These are phyloP conservation scores for Parasteatoda tepidariorum DNA, from an alignment of 1,140 invertebrate genomes.

Conservation along the genomic window DNA sequence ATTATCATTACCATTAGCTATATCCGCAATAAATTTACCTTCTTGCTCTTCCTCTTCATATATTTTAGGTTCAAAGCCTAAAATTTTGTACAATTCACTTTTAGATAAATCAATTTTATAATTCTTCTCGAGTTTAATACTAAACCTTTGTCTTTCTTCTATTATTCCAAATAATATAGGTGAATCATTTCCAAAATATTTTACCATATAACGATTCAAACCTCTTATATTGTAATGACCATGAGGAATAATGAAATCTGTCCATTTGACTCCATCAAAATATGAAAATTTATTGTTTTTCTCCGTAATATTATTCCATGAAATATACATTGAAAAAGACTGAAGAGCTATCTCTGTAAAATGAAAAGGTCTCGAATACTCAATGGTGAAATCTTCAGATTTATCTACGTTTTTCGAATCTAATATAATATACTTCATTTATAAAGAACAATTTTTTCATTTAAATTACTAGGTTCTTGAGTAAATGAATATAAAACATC, in stretches of 20 bases:
- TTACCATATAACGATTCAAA: not conserved
- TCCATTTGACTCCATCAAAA: not conserved
- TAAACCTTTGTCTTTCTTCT: constrained; percentile 2
- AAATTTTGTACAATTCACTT: constrained; percentile 4
- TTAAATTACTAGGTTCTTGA: constrained; percentile 9
- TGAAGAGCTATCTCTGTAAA: not conserved
- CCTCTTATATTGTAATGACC: not conserved
- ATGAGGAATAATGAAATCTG: not conserved
- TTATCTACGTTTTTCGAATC: not conserved
- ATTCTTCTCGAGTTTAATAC: not conserved
- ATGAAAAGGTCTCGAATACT: not conserved
- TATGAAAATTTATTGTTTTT: not conserved
- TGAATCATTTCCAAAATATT: not conserved
- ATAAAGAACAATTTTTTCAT: not conserved
- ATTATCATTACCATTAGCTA: not conserved
- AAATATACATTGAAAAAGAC: not conserved
- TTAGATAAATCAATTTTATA: constrained; percentile 17
- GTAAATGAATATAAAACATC: constrained; percentile 8
- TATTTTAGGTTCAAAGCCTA: constrained; percentile 22
- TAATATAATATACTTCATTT: not conserved
- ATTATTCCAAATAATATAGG: constrained; percentile 15
- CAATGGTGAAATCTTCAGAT: constrained; percentile 25
- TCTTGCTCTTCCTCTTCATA: not conserved
- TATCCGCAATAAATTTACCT: constrained; percentile 24
- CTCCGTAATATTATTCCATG: constrained; percentile 20